These are phyloP conservation scores for Acanthurus lineatus DNA, from an alignment of 2,797 vertebrate species.

Conservation along the genomic window DNA sequence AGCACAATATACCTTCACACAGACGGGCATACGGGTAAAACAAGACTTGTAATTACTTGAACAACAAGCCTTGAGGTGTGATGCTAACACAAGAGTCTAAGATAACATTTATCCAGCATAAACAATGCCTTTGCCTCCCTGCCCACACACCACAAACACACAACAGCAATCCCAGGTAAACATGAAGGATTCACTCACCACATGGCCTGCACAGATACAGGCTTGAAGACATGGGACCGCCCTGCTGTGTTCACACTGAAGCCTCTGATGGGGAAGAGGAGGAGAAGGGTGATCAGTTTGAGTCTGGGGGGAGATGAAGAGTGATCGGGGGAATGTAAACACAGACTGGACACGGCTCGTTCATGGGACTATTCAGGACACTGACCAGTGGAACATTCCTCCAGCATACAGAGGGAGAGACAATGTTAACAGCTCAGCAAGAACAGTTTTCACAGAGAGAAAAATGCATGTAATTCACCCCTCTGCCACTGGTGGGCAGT, in stretches of 20 bases:
- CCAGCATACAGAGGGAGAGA: conserved; percentile 49
- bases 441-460: conserved; percentile 47
- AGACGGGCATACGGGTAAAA: no score
- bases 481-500: conserved; percentile 60
- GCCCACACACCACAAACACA: conserved; percentile 4
- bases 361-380: conserved; percentile 65
- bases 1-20: background rate
- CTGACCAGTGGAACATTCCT: conserved; percentile 80
- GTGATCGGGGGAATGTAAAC: conserved; percentile 48
- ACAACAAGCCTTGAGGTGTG: background rate
- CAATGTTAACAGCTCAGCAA: conserved; percentile 77
- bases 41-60: background rate
- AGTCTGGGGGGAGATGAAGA: conserved; percentile 28
- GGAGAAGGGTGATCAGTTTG: conserved; percentile 42
- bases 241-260: conserved; percentile 96
- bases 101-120: background rate
- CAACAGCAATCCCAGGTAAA: conserved; percentile 12
- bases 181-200: conserved; percentile 87
- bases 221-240: conserved; percentile 96
- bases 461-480: conserved; percentile 21
- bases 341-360: conserved; percentile 54
- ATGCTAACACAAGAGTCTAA: background rate
- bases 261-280: conserved; percentile 84
- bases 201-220: conserved; percentile 99
- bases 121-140: background rate